A percentile compares a stretch with the other conserved stretches of the same genome.
Conservation (phyloP, 2,113 vertebrate genomes). For the Rhinopomastus cyanomelas region DNA sequence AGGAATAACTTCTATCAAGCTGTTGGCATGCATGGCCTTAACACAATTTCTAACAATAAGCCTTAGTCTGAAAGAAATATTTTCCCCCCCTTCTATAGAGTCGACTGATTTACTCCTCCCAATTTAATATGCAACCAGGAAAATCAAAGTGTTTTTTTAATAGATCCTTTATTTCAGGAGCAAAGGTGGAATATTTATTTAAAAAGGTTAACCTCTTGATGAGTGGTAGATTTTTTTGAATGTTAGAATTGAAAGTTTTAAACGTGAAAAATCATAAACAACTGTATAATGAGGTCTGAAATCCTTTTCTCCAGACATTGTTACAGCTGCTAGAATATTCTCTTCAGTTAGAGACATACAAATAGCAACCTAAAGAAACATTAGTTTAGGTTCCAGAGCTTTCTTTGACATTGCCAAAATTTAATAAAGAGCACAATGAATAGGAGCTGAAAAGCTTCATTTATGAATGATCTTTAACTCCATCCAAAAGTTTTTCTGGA, state of each 20-base stretch:
- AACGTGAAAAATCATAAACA: too few species aligned
- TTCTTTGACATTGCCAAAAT: background rate
- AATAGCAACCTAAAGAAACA: background rate
- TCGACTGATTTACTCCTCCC: accelerated
- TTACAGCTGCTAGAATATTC: background rate
- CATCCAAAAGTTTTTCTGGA: background rate
- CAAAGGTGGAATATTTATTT: background rate
- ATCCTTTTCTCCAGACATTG: background rate
- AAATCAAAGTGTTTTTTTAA: background rate
- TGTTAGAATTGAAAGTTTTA: too few species aligned
- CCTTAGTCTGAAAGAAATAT: background rate
- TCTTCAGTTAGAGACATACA: background rate
- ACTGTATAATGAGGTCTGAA: background rate
- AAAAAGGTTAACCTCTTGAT: background rate
- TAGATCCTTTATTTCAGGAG: background rate
- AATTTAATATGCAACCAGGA: background rate
- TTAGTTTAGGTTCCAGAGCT: background rate
- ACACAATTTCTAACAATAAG: background rate
- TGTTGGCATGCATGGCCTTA: background rate
- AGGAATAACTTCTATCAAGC: background rate
- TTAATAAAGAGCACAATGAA: background rate
- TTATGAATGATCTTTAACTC: background rate
- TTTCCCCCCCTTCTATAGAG: background rate
- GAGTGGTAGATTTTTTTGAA: too few species aligned
- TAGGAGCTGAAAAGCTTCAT: background rate